These are phyloP conservation scores for Chrysodeixis includens DNA, from an alignment of 2,888 invertebrate species.

Conservation along the genomic window DNA sequence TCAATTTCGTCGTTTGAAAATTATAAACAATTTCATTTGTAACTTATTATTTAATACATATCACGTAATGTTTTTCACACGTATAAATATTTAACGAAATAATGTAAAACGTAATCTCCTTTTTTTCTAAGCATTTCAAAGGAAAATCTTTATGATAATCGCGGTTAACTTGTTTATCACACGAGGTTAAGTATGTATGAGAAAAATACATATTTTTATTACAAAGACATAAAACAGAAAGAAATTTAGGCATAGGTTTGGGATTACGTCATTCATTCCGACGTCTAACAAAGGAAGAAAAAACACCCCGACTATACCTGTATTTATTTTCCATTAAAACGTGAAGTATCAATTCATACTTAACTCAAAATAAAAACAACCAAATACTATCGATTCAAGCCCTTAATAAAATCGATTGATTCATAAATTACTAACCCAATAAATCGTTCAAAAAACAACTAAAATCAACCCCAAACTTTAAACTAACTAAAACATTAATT, in stretches of 20 bases:
- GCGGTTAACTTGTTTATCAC: conserved; percentile 27
- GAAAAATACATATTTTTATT: conserved; percentile 1
- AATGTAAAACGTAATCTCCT: no score
- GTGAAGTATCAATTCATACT: no score
- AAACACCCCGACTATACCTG: not conserved
- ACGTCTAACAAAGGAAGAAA: not conserved
- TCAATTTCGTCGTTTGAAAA: not conserved
- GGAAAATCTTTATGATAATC: conserved; percentile 32
- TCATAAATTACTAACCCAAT: not conserved
- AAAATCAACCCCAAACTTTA: not conserved
- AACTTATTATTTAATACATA: no score
- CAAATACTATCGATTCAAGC: no score
- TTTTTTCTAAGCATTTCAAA: no score
- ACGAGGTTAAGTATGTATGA: not conserved
- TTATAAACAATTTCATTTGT: not conserved
- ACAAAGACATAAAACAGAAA: not conserved
- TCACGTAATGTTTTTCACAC: not conserved
- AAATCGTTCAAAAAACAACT: not conserved
- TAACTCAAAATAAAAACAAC: no score
- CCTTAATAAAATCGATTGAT: no score
- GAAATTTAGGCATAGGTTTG: not conserved
- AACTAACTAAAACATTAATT: not conserved
- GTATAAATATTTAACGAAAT: no score
- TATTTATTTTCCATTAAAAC: no score
- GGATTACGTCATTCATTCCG: no score